These are phyloP conservation scores for Balearica regulorum DNA, from an alignment of 2,797 vertebrate species.

Conservation along the genomic window DNA sequence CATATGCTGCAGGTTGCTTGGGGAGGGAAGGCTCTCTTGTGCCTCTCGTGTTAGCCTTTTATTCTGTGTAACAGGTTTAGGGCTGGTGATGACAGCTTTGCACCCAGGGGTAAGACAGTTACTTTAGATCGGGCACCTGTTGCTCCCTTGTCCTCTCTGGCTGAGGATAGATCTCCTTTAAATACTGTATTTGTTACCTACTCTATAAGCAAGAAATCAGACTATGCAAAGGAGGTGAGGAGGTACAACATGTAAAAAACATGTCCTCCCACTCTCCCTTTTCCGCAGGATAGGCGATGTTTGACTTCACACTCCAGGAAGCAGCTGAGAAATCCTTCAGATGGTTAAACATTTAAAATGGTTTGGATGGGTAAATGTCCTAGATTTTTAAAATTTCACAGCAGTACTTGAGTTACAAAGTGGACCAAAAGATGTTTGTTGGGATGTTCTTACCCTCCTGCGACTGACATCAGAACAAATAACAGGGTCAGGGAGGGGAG, in stretches of 20 bases:
- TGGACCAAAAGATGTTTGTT: constrained; percentile 7
- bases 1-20: constrained; percentile 7
- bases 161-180: constrained; percentile 8
- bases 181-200: not conserved
- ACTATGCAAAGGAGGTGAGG: constrained; percentile 54
- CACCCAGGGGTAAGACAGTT: not conserved
- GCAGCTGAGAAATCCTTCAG: constrained; percentile 61
- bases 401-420: not conserved
- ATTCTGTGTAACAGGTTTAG: not conserved
- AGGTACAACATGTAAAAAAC: constrained; percentile 62
- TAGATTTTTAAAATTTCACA: constrained; percentile 16
- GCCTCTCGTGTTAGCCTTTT: constrained; percentile 32
- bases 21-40: not conserved
- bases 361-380: constrained; percentile 17
- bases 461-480: not conserved
- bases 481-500: not conserved
- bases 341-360: constrained; percentile 34
- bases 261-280: constrained; percentile 62
- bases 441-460: not conserved
- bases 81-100: constrained; percentile 37
- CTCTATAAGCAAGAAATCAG: not conserved
- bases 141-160: constrained; percentile 9
- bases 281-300: constrained; percentile 18
- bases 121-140: constrained; percentile 10
- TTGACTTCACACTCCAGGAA: constrained; percentile 53